Evolutionary conservation across 2,888 invertebrate species (phyloP).

Genomic region (Macrophya annulata): DNA sequence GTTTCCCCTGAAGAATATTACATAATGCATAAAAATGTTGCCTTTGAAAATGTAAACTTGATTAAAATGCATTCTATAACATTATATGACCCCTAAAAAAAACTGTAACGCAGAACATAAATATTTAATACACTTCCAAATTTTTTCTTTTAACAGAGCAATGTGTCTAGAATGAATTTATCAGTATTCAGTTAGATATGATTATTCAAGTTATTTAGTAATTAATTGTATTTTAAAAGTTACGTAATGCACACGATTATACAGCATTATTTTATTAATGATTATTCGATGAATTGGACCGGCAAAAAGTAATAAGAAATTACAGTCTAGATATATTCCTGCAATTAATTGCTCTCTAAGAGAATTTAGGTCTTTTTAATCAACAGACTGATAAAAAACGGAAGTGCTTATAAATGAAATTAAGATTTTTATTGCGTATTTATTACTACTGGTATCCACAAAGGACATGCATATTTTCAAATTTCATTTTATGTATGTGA

Average conservation of each 20-base stretch:
- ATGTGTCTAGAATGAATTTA: background rate
- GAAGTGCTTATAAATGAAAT: conserved; percentile 22
- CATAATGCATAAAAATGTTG: conserved; percentile 27
- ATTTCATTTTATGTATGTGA: conserved; percentile 56
- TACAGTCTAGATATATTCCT: background rate
- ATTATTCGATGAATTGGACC: conserved; percentile 20
- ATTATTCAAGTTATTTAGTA: conserved; percentile 51
- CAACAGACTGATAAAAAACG: conserved; percentile 17
- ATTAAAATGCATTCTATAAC: background rate
- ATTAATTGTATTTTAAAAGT: conserved; percentile 24
- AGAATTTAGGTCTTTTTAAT: conserved; percentile 16
- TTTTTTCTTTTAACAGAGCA: too few species aligned
- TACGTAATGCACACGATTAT: background rate
- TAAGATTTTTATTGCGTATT: conserved; percentile 17
- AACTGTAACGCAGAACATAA: background rate
- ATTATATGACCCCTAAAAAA: background rate
- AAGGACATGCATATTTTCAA: conserved; percentile 59
- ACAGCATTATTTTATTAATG: background rate
- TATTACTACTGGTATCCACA: conserved; percentile 59
- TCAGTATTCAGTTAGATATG: conserved; percentile 48
- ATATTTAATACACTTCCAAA: background rate
- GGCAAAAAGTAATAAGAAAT: background rate
- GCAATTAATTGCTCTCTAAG: conserved; percentile 21
- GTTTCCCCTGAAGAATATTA: background rate
- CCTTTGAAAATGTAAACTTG: conserved; percentile 10